These are phyloP conservation scores for Andrena minutula DNA, from an alignment of 2,888 invertebrate species.

Conservation along the genomic window DNA sequence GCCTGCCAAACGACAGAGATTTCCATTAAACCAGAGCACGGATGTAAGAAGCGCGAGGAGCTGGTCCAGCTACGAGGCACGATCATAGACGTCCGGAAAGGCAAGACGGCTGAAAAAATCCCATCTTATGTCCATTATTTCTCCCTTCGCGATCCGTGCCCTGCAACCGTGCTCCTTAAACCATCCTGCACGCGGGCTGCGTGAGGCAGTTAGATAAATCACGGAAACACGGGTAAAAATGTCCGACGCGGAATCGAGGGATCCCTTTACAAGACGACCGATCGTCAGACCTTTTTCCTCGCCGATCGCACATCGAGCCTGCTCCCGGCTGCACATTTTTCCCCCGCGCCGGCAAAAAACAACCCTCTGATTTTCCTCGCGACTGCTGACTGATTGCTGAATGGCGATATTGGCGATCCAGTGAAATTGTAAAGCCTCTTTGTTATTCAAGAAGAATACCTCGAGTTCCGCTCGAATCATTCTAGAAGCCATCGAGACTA, in stretches of 20 bases:
- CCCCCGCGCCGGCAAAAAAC: neutral
- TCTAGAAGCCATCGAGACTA: no score
- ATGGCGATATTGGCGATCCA: slow-evolving; percentile 1
- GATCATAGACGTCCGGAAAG: slow-evolving; percentile 5
- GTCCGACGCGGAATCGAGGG: slow-evolving; percentile 27
- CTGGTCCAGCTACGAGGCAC: neutral
- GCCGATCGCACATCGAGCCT: slow-evolving; percentile 25
- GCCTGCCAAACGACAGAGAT: neutral
- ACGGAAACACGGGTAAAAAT: slow-evolving; percentile 39
- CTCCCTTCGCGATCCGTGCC: neutral
- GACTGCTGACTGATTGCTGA: slow-evolving; percentile 22
- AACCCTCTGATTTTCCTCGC: neutral
- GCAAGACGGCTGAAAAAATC: slow-evolving; percentile 5
- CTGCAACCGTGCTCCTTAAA: slow-evolving; percentile 19
- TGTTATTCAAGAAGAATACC: neutral
- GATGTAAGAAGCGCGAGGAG: slow-evolving; percentile 8
- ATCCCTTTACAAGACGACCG: slow-evolving; percentile 30
- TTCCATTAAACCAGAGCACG: neutral
- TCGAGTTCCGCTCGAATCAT: slow-evolving; percentile 4
- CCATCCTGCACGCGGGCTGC: neutral
- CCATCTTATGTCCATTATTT: slow-evolving; percentile 21
- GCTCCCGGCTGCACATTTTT: neutral
- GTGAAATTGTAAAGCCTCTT: neutral
- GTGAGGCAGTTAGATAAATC: slow-evolving; percentile 44
- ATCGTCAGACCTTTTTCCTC: slow-evolving; percentile 19